Conservation (phyloP, 2,888 invertebrate species). For the Cepaea hortensis region DNA sequence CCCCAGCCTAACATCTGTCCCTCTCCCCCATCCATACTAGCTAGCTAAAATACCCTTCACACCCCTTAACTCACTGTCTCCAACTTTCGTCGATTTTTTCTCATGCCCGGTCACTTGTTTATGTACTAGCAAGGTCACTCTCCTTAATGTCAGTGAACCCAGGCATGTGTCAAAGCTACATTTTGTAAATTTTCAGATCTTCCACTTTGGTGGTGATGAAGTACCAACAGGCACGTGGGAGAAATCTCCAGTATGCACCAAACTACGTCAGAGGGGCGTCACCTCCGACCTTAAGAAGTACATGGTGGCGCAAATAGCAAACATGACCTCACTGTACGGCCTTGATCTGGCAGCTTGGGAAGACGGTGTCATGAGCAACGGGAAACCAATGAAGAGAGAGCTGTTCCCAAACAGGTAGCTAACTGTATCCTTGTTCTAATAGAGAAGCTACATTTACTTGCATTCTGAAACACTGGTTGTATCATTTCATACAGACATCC, state of each 20-base stretch:
- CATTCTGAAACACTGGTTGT: no score
- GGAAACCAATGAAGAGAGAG: conserved; percentile 44
- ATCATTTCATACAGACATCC: no score
- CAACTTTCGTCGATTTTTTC: no score
- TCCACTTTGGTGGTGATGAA: conserved; percentile 74
- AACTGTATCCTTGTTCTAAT: not conserved
- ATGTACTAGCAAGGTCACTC: no score
- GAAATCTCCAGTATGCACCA: conserved; percentile 63
- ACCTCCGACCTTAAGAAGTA: conserved; percentile 54
- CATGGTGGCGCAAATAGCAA: conserved; percentile 44
- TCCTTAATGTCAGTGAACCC: no score
- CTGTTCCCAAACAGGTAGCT: conserved; percentile 39
- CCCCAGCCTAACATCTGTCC: no score
- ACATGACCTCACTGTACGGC: conserved; percentile 50
- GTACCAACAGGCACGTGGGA: conserved; percentile 68
- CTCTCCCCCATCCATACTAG: no score
- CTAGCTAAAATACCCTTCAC: no score
- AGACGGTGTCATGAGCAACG: conserved; percentile 58
- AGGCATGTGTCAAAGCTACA: no score
- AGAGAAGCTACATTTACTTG: no score
- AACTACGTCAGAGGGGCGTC: conserved; percentile 49
- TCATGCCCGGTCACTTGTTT: no score
- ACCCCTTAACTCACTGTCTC: no score
- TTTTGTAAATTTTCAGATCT: conserved; percentile 46
- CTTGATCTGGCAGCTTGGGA: conserved; percentile 65